Conservation (phyloP, 2,113 vertebrate species). For the Tetrao urogallus region DNA sequence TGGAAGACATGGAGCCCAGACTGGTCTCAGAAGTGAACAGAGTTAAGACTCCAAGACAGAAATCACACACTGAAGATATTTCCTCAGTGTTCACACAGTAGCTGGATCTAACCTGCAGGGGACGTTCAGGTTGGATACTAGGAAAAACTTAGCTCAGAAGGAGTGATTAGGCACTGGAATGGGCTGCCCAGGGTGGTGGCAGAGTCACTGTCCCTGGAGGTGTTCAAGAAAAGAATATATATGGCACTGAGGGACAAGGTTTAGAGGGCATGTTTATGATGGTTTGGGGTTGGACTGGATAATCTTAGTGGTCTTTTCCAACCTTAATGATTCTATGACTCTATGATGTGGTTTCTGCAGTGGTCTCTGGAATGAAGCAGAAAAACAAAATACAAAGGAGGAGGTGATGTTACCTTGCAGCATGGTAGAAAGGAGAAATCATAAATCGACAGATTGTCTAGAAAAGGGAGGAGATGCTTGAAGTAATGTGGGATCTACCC, state of each 20-base stretch:
- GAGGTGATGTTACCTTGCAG: background rate
- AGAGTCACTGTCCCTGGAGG: too few species aligned
- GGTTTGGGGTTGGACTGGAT: too few species aligned
- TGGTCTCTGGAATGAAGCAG: background rate
- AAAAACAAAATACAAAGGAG: background rate
- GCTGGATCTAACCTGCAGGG: background rate
- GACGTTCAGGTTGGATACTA: too few species aligned
- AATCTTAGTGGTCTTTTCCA: too few species aligned
- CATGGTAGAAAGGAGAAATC: background rate
- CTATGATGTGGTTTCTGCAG: background rate
- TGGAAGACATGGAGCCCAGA: background rate
- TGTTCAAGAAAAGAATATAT: too few species aligned
- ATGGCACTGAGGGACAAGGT: too few species aligned
- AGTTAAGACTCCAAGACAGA: background rate
- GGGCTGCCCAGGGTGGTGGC: too few species aligned
- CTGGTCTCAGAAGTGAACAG: background rate
- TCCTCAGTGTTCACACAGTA: background rate
- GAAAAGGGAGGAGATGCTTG: background rate
- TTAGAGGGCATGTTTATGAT: too few species aligned
- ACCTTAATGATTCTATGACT: too few species aligned
- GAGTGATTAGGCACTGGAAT: too few species aligned
- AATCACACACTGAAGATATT: background rate
- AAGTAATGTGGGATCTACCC: background rate
- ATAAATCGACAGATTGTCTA: background rate
- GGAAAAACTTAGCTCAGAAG: too few species aligned